Percentiles rank a stretch among this genome's conserved stretches.
Evolutionary conservation across 2,797 vertebrate species (phyloP).

Genomic region (Masticophis lateralis): DNA sequence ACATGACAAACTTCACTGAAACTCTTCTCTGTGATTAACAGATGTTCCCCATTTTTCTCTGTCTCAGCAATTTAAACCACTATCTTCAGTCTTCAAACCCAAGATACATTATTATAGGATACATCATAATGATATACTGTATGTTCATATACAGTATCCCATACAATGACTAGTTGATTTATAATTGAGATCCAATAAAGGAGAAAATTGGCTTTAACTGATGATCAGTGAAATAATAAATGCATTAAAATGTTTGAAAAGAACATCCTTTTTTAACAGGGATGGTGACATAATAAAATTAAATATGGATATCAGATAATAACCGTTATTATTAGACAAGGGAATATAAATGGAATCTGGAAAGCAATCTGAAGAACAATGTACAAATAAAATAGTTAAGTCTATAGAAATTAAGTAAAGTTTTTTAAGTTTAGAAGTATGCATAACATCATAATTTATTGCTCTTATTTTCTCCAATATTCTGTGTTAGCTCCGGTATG

Average conservation of each 20-base stretch:
- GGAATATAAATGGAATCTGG: constrained; percentile 58
- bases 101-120: constrained; percentile 79
- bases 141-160: constrained; percentile 72
- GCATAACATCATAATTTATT: constrained; percentile 24
- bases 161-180: constrained; percentile 74
- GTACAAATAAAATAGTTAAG: constrained; percentile 40
- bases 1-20: constrained; percentile 74
- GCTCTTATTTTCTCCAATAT: rapidly evolving
- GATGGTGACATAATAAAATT: constrained; percentile 66
- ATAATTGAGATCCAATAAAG: constrained; percentile 75
- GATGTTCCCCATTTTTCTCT: constrained; percentile 77
- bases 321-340: constrained; percentile 65
- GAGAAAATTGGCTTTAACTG: constrained; percentile 74
- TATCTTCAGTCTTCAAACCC: constrained; percentile 76
- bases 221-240: constrained; percentile 73
- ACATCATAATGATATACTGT: constrained; percentile 75
- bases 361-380: constrained; percentile 52
- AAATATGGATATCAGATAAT: constrained; percentile 71
- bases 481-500: rapidly evolving
- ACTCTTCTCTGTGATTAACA: constrained; percentile 73
- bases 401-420: constrained; percentile 41
- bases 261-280: constrained; percentile 67
- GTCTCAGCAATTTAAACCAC: constrained; percentile 73
- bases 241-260: constrained; percentile 70
- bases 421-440: constrained; percentile 20